phyloP scores from a whole-genome alignment of 2,113 vertebrate species.

The Ibidorhyncha struthersii region DNA sequence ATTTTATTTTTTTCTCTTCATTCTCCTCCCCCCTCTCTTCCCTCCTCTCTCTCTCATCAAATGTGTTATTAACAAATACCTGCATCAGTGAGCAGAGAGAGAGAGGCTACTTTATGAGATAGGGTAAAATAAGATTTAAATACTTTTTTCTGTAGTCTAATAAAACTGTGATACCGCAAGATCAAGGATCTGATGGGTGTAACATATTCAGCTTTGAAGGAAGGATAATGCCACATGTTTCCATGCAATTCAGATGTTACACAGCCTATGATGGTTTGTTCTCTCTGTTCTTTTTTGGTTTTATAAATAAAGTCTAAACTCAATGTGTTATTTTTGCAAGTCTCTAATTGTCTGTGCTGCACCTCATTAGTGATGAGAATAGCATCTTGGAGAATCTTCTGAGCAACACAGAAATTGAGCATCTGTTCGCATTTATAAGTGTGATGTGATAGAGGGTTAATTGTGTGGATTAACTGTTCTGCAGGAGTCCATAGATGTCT shows the following conservation, averaged over 20 bases:
- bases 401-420: neutral
- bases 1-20: no score
- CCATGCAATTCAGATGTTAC: neutral
- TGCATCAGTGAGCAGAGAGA: neutral
- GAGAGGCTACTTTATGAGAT: neutral
- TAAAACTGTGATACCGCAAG: neutral
- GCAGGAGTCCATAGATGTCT: neutral
- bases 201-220: neutral
- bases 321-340: neutral
- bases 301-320: neutral
- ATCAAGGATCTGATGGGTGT: neutral
- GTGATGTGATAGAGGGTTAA: constrained; percentile 16
- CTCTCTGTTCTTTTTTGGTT: neutral
- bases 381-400: constrained; percentile 25
- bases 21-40: no score
- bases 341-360: constrained; percentile 7
- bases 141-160: neutral
- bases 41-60: neutral
- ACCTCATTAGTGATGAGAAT: constrained; percentile 16
- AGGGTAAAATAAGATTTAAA: neutral
- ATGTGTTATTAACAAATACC: neutral
- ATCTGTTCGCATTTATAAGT: neutral
- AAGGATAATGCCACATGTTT: neutral
- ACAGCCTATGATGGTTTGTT: neutral
- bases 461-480: constrained; percentile 38